Base-by-base conservation (phyloP, 2,797 vertebrate species). In the Eutrigla gurnardus region DNA sequence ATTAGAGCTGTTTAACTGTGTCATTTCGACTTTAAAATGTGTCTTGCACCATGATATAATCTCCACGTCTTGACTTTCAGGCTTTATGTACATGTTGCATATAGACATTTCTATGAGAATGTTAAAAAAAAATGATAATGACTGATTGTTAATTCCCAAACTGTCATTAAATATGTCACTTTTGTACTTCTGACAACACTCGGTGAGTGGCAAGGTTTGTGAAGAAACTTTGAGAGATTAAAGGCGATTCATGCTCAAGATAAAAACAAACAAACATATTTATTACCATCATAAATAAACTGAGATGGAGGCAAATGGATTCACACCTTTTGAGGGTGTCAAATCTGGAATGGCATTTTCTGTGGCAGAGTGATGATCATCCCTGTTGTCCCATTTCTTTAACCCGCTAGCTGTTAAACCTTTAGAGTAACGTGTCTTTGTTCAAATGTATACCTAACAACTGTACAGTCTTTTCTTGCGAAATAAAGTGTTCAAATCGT, bases 381-480 rank as follows among this genome's bases (percentile, higher is more conserved):
- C 77, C 65, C 79, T 59, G 69, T 83, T 69, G 75, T 79, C n/a
- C 78, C 53, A 69, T 88, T 90, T 85, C 76, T 84, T 86, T 78
- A 68, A 74, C 77, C 25, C 32, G 43, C 65, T 82, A 70, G 82
- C 80, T 78, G 86, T 90, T 90, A 35, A 63, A 83, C 81, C 69
- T 84, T 78, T 78, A 72, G 76, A 85, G 79, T 75, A 70, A 70
- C 6, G 75, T 81, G 90, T 91, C 82, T 86, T 79, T 84, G 79
- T 86, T 89, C 73, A 58, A 81, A 87, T 85, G 87, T 91, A 86
- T 77, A 86, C 78, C 84, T 88, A 87, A 89, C 77, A 83, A 89
- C 73, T 94, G 92, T 94, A 92, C 86, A 92, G 92, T 93, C 90
- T 92, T 93, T 79, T 86, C 83, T 86, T 82, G 84, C 86, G 61